Percentiles rank a stretch among this genome's conserved stretches.
Evolutionary conservation across 2,113 vertebrate genomes (phyloP).

Genomic region (Mustela lutreola): DNA sequence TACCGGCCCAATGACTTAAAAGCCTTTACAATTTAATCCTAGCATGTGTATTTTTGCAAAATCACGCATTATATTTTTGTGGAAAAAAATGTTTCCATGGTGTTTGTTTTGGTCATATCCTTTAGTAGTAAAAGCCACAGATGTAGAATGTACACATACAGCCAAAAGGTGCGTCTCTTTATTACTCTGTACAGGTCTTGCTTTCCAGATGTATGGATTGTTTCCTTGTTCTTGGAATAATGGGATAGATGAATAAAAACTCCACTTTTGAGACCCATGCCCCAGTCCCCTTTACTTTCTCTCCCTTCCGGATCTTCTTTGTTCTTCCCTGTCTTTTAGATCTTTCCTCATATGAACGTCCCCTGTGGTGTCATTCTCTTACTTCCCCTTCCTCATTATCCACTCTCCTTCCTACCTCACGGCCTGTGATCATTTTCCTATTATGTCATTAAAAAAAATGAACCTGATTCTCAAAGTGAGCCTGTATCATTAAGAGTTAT

Average conservation of each 20-base stretch:
- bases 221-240: conserved; percentile 80
- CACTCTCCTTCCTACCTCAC: conserved; percentile 81
- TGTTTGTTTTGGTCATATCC: conserved; percentile 55
- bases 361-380: conserved; percentile 80
- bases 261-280: conserved; percentile 56
- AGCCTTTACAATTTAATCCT: conserved; percentile 50
- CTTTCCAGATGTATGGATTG: conserved; percentile 70
- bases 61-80: conserved; percentile 36
- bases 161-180: conserved; percentile 46
- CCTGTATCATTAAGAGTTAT: conserved; percentile 81
- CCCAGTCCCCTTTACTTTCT: conserved; percentile 74
- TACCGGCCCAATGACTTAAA: conserved; percentile 38
- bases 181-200: conserved; percentile 46
- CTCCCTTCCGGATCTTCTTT: conserved; percentile 72
- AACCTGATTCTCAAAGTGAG: conserved; percentile 80
- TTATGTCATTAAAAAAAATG: conserved; percentile 83
- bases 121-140: conserved; percentile 53
- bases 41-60: conserved; percentile 43
- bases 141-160: not conserved
- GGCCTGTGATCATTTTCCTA: conserved; percentile 84
- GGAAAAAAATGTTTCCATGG: conserved; percentile 33
- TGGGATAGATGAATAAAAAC: conserved; percentile 78
- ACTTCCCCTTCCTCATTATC: conserved; percentile 84
- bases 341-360: conserved; percentile 77
- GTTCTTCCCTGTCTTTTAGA: conserved; percentile 78